These are phyloP conservation scores for Alauda arvensis DNA, from an alignment of 2,797 vertebrate species.

Conservation along the genomic window DNA sequence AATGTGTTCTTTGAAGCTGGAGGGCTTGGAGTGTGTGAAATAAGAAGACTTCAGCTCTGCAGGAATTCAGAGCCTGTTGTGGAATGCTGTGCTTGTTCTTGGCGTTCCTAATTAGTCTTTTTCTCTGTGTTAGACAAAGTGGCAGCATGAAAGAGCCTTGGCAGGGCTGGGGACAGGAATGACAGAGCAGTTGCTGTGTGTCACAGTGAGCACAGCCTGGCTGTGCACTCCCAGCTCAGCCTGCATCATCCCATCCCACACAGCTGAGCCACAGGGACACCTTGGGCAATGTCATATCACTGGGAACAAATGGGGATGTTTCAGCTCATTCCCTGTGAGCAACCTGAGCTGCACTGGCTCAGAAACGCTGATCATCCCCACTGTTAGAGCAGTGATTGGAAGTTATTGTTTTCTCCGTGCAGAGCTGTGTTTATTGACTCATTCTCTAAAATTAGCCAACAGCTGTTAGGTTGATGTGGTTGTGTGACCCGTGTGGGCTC, in stretches of 20 bases:
- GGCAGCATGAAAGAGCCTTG: not conserved
- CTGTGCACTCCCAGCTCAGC: not conserved
- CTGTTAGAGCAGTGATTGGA: no score
- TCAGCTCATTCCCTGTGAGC: not conserved
- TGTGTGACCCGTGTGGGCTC: not conserved
- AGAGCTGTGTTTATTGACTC: not conserved
- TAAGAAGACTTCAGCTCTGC: not conserved
- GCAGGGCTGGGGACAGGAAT: not conserved
- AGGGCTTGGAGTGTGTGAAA: not conserved
- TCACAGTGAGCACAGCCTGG: not conserved
- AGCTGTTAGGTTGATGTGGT: not conserved
- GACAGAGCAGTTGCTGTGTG: not conserved
- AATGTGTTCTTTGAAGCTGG: not conserved
- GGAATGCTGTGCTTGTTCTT: not conserved
- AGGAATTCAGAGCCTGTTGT: not conserved
- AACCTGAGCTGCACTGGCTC: not conserved
- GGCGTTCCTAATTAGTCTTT: not conserved
- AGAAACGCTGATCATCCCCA: not conserved
- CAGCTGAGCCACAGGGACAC: not conserved
- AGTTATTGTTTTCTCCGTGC: not conserved
- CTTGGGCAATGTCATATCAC: accelerated
- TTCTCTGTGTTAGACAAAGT: not conserved
- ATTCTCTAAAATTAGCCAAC: not conserved
- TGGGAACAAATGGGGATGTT: not conserved
- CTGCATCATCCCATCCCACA: not conserved